Base-by-base conservation (phyloP, 1,140 invertebrate species). In the Acromyrmex charruanus region DNA sequence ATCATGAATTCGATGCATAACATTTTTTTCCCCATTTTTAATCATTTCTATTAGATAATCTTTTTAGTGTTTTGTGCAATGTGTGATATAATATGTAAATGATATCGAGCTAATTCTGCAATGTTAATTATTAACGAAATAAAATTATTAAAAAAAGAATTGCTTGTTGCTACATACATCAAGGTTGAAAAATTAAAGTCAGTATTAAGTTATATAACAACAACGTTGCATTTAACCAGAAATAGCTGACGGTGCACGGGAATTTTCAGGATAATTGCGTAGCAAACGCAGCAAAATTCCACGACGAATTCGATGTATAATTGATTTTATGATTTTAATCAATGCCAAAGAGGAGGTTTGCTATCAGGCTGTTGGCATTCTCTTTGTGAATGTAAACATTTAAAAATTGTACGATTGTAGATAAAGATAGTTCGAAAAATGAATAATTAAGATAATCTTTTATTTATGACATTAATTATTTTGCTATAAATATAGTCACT, bases 241-340 rank as follows among this genome's bases (percentile, higher is more conserved):
- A 77, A 25, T 88, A 25, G 55, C n/a, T 63, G 35, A 51, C 51
- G 39, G 10, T 77, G 31, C 39, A n/a, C 53, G 51, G 84, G 53
- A 21, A 81, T 89, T 79, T 25, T 89, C 68, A 49, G 59, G 58
- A 85, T 79, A 79, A 89, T 89, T 68, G n/a, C 12, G 35, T 55
- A 12, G 21, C 18, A 18, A 51, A 49, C n/a, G 6, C 25, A 4
- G 16, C 25, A 75, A 63, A 58, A 44, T 39, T 59, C 44, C 44
- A 71, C 65, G 51, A 28, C 14, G 53, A 81, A 81, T 84, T 84
- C 80, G 69, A 84, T 84, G 9, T 18, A 74, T 51, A 61, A 31
- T n/a, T 51, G 18, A 84, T 82, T 31, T 58, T 25, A 61, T 25
- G 18, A 75, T 84, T 75, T 75, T 63, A 61, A 74, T 84, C 31